Conservation (phyloP, 2,113 vertebrate genomes). For the Leucoraja erinaceus region DNA sequence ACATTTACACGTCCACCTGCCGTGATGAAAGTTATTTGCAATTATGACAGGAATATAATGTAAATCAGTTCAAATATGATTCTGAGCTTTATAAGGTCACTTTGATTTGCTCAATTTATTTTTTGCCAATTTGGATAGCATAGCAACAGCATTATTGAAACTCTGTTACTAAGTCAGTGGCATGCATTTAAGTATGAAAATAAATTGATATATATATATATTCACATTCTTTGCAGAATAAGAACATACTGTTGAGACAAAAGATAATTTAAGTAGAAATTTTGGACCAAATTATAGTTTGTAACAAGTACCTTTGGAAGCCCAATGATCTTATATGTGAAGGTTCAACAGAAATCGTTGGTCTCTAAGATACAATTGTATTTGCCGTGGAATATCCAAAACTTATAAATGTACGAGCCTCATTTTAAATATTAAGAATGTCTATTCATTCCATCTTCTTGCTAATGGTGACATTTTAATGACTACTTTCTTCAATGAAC, state of each 20-base stretch:
- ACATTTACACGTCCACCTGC: background rate
- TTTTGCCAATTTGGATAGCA: background rate
- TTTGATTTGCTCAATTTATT: background rate
- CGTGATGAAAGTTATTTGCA: background rate
- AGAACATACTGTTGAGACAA: background rate
- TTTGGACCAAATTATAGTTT: background rate
- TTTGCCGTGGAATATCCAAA: background rate
- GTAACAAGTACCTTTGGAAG: background rate
- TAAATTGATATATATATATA: background rate
- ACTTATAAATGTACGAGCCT: background rate
- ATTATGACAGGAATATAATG: background rate
- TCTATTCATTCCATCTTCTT: background rate
- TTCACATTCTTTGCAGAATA: conserved; percentile 14
- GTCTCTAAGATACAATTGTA: background rate
- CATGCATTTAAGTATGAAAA: background rate
- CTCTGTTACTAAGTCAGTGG: background rate
- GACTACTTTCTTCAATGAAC: background rate
- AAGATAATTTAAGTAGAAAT: background rate
- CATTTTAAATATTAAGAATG: background rate
- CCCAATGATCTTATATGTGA: background rate
- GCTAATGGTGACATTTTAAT: background rate
- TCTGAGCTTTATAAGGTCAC: background rate
- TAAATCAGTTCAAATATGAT: conserved; percentile 1
- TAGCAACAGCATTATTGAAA: background rate
- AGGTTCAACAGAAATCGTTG: background rate